phyloP scores from a whole-genome alignment of 2,113 vertebrate genomes.

The Ophthalmolycus amberensis region DNA sequence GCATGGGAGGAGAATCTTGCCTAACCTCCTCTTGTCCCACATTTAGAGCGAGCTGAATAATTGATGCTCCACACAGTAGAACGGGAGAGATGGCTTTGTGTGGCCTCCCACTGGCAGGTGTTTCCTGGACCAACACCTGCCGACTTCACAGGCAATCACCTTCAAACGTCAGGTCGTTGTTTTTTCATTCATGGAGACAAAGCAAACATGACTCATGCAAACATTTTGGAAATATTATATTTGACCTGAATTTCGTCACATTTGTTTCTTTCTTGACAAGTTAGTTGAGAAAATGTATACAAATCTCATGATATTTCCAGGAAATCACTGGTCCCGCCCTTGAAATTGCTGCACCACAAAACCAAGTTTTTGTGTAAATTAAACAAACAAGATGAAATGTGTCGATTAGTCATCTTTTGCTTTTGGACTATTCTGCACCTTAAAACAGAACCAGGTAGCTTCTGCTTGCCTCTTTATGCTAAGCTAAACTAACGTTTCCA shows the following conservation, averaged over 20 bases:
- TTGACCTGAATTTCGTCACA: neutral
- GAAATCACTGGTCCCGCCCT: too few relatives aligned
- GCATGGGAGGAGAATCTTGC: slow-evolving; percentile 50
- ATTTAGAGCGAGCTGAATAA: slow-evolving; percentile 69
- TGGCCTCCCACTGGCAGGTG: slow-evolving; percentile 59
- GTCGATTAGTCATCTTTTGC: neutral
- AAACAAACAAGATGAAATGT: too few relatives aligned
- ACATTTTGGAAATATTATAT: neutral
- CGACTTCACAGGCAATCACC: neutral
- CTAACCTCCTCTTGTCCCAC: slow-evolving; percentile 70
- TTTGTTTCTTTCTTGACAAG: too few relatives aligned
- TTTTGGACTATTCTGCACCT: neutral
- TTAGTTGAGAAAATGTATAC: too few relatives aligned
- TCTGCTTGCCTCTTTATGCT: neutral
- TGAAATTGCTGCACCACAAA: neutral
- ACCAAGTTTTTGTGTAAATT: too few relatives aligned
- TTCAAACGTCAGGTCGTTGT: neutral
- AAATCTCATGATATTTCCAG: too few relatives aligned
- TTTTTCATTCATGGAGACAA: neutral
- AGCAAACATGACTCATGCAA: neutral
- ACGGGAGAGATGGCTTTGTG: slow-evolving; percentile 46
- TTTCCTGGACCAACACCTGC: slow-evolving; percentile 48
- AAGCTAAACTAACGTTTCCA: neutral
- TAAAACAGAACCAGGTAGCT: neutral
- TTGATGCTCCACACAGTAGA: slow-evolving; percentile 60